Percentiles rank a stretch among this genome's conserved stretches.
phyloP scores from a whole-genome alignment of 2,797 vertebrate genomes.

The Ctenochaetus hawaiiensis region DNA sequence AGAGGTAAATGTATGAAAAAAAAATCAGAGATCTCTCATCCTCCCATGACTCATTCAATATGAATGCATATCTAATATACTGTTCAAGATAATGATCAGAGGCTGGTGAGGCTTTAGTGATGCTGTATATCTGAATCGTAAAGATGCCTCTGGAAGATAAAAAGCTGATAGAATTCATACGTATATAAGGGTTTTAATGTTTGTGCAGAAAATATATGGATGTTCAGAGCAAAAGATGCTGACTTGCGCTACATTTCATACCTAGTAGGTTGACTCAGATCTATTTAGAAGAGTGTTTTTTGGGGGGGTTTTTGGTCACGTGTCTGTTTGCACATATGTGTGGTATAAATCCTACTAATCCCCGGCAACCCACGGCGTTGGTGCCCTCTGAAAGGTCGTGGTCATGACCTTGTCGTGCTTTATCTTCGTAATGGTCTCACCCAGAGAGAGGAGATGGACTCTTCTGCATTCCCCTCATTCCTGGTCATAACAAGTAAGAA shows the following conservation, averaged over 20 bases:
- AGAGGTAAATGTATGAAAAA: too few species aligned
- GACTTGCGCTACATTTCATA: constrained; percentile 9
- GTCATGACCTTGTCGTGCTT: constrained; percentile 70
- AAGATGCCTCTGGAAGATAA: constrained; percentile 51
- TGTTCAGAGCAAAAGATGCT: constrained; percentile 1
- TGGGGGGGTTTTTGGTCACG: background rate
- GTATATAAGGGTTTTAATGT: constrained; percentile 8
- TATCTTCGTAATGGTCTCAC: constrained; percentile 67
- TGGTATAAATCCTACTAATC: constrained; percentile 43
- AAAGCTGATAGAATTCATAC: constrained; percentile 12
- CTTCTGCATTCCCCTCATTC: constrained; percentile 77
- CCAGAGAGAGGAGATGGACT: constrained; percentile 45
- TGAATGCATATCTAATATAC: constrained; percentile 52
- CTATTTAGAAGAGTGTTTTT: constrained; percentile 1
- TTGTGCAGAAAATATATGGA: background rate
- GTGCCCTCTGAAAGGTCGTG: constrained; percentile 60
- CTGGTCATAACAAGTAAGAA: constrained; percentile 65
- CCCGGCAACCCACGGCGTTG: constrained; percentile 53
- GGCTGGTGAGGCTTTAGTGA: constrained; percentile 39
- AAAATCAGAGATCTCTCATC: background rate
- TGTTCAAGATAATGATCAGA: constrained; percentile 46
- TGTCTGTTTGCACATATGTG: constrained; percentile 34
- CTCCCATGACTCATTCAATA: constrained; percentile 43
- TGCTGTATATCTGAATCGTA: constrained; percentile 49
- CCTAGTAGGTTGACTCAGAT: background rate